Evolutionary conservation across 2,888 invertebrate genomes (phyloP), one percentile per base, ranked within the genome.

Genomic region (Amiota minor): DNA sequence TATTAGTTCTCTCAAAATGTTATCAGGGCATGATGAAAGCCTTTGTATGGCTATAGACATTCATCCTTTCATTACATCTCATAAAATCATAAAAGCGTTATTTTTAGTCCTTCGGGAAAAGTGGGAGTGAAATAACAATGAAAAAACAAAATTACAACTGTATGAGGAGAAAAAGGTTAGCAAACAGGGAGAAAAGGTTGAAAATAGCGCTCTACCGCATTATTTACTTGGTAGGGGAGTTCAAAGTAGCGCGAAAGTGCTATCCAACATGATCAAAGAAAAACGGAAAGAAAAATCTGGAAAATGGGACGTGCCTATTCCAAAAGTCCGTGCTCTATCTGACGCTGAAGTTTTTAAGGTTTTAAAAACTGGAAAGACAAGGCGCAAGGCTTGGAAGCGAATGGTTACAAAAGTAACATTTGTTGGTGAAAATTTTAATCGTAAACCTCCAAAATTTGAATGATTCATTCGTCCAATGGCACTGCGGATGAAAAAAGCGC

Each of bases 291-390:
- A 99, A 89, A 99, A 99, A 87, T 98, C 98, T 72, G 99, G 99
- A 0, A 99, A 99, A 92, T 99, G 99, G 98, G 98, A 99, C 86
- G 99, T 99, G 0, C 99, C 99, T 0, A 95, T 99, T 87, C 99
- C 99, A 0, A 99, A 99, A 93, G 99, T 99, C 0, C 93, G 95
- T 85, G 98, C 98, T 0, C 97, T 99, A 83, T 96, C 98, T 1
- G 99, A 99, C 85, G 94, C 97, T 0, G 99, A 99, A 91, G 98
- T 99, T 0, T 98, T 99, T 88, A 97, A 94, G 91, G 96, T 98
- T 0, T 89, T 99, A 0, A 95, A 94, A 85, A 94, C 95, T 6
- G 99, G 99, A 53, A 99, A 98, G 91, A 92, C 97, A 0, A 96
- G 94, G 88, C 91, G 98, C 72, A 99, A 99, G 91, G 97, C 97